Evolutionary conservation across 2,797 vertebrate genomes (phyloP), one percentile per base, ranked within the genome.

Genomic region (Miichthys miiuy): DNA sequence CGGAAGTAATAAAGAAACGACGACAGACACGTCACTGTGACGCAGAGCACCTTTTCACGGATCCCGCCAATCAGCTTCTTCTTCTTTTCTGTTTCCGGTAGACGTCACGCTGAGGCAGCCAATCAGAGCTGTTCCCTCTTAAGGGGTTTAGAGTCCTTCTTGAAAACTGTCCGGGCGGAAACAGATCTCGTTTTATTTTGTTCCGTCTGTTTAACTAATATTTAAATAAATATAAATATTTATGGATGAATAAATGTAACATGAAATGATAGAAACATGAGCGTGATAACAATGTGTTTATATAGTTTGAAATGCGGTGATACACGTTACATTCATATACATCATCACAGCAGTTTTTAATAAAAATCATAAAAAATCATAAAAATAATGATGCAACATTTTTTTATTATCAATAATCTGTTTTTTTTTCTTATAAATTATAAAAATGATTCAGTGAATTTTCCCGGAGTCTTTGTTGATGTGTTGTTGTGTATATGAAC

Each of bases 151-250:
- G 3, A 8, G 54, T 70, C 55, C 72, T 21, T 17, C 25, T 2
- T 9, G 5, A 65, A 71, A 78, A 23, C 2, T 1, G 56, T 56
- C 52, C 86, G 77, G 20, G 25, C 13, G 6, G 67, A 91, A 90
- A 87, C 73, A 18, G 0, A 6, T 6, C 0, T 5, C 25, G 0
- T 4, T 0, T 9, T 2, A 3, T 73, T 75, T 10, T 20, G 12
- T 17, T 55, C 41, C 27, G 2, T 30, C 13, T 12, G n/a, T 17
- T 6, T 2, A 21, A 52, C 51, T 52, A 27, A 27, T 27, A 27
- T 27, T 3, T 20, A n/a, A 12, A 51, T 11, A 6, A 51, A 51
- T 5, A 46, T 27, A 27, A 27, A 50, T 10, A 50, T 50, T 20
- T 50, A 4, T 8, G 8, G n/a, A 50, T 9, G 11, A n/a, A n/a